These are phyloP conservation scores for Metaphire vulgaris DNA, from an alignment of 1,140 invertebrate species.

Conservation along the genomic window DNA sequence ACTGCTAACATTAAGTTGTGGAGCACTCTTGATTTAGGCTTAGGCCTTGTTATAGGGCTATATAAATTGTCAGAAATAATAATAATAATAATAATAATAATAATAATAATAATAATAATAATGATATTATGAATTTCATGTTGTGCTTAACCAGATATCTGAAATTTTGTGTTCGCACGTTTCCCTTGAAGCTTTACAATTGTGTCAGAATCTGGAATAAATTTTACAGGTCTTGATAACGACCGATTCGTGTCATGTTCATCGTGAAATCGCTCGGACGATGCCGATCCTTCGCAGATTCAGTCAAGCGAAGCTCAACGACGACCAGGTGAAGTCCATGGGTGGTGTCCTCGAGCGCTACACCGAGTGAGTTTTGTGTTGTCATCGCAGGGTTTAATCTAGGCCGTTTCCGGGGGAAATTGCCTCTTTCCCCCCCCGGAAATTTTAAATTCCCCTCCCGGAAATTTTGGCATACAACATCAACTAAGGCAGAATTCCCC, in stretches of 20 bases:
- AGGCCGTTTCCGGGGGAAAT: too few relatives aligned
- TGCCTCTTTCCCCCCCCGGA: too few relatives aligned
- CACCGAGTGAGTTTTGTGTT: constrained; percentile 28
- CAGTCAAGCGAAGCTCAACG: constrained; percentile 40
- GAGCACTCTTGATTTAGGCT: too few relatives aligned
- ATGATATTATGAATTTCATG: background rate
- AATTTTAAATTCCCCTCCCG: too few relatives aligned
- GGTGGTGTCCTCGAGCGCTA: constrained; percentile 35
- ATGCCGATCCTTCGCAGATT: constrained; percentile 40
- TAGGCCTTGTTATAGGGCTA: too few relatives aligned
- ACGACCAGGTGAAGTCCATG: constrained; percentile 37
- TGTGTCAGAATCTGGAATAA: background rate
- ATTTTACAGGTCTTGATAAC: constrained; percentile 42
- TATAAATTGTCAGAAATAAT: background rate
- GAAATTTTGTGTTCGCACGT: background rate
- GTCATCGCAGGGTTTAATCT: too few relatives aligned
- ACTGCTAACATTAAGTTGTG: too few relatives aligned
- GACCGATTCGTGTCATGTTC: constrained; percentile 41
- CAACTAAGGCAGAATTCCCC: too few relatives aligned
- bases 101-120: background rate
- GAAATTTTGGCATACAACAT: too few relatives aligned
- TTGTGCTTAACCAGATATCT: background rate
- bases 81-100: background rate
- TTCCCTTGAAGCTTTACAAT: too few relatives aligned
- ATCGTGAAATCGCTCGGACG: constrained; percentile 33